These are phyloP conservation scores for Melieria omissa DNA, from an alignment of 2,888 invertebrate genomes.

Conservation along the genomic window DNA sequence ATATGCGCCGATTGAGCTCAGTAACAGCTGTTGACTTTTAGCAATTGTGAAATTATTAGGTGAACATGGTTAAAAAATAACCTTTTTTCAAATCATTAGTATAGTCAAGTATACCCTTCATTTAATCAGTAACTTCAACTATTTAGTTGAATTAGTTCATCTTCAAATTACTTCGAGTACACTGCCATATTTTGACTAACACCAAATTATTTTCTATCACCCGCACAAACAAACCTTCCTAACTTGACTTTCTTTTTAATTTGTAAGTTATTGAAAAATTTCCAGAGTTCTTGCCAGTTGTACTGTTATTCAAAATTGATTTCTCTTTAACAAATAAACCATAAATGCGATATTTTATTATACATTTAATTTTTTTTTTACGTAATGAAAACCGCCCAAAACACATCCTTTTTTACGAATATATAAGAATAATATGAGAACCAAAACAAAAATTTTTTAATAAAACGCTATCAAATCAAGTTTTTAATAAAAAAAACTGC, in stretches of 20 bases:
- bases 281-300: slow-evolving; percentile 67
- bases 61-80: no score
- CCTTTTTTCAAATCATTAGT: no score
- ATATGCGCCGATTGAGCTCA: no score
- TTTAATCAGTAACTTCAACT: background rate
- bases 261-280: slow-evolving; percentile 58
- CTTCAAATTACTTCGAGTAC: background rate
- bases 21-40: no score
- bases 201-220: background rate
- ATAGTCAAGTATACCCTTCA: no score
- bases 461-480: background rate
- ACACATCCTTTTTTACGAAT: slow-evolving; percentile 65
- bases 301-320: slow-evolving; percentile 52
- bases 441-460: slow-evolving; percentile 52
- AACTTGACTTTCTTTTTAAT: slow-evolving; percentile 38
- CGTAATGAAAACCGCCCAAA: slow-evolving; percentile 62
- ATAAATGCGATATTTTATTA: slow-evolving; percentile 46
- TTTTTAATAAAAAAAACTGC: no score
- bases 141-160: slow-evolving; percentile 26
- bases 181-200: no score
- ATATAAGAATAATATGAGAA: slow-evolving; percentile 67
- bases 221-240: slow-evolving; percentile 21
- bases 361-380: slow-evolving; percentile 56
- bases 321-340: slow-evolving; percentile 44
- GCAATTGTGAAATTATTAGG: no score